Conservation (phyloP, 1,140 invertebrate species). For the Brachionus rotundiformis region DNA sequence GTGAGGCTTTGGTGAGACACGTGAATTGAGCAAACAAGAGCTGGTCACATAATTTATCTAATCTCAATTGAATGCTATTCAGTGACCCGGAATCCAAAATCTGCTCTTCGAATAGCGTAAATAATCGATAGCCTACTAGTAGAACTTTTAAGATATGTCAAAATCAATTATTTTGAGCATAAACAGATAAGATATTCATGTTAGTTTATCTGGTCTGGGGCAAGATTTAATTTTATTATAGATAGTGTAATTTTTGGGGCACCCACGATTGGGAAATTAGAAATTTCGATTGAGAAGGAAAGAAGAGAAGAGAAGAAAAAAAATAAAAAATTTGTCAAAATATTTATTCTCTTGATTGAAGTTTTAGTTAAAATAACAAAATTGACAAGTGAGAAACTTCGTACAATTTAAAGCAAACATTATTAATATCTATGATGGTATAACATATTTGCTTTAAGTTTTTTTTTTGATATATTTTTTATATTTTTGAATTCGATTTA, state of each 20-base stretch:
- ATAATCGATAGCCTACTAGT: neutral
- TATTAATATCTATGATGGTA: slow-evolving; percentile 27
- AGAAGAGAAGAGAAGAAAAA: slow-evolving; percentile 5
- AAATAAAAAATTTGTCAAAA: slow-evolving; percentile 18
- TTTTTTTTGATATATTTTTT: neutral
- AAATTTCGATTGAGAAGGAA: slow-evolving; percentile 10
- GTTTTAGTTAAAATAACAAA: slow-evolving; percentile 21
- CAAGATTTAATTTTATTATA: neutral
- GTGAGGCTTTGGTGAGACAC: no score
- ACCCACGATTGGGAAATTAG: slow-evolving; percentile 6
- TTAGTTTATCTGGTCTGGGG: neutral
- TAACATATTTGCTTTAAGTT: slow-evolving; percentile 31
- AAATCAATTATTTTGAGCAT: slow-evolving; percentile 3
- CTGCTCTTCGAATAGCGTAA: neutral
- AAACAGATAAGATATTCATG: slow-evolving; percentile 20
- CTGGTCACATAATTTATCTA: neutral
- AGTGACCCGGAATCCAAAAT: neutral
- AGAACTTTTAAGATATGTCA: neutral
- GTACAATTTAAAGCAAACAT: slow-evolving; percentile 25
- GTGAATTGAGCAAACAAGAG: neutral
- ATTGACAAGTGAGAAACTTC: slow-evolving; percentile 11
- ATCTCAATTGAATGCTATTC: neutral
- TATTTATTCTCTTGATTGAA: slow-evolving; percentile 26
- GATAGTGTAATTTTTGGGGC: neutral
- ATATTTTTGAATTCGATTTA: slow-evolving; percentile 20